Percentiles rank a stretch among this genome's conserved stretches.
phyloP scores from a whole-genome alignment of 2,113 vertebrate genomes.

The Dromaius novaehollandiae region DNA sequence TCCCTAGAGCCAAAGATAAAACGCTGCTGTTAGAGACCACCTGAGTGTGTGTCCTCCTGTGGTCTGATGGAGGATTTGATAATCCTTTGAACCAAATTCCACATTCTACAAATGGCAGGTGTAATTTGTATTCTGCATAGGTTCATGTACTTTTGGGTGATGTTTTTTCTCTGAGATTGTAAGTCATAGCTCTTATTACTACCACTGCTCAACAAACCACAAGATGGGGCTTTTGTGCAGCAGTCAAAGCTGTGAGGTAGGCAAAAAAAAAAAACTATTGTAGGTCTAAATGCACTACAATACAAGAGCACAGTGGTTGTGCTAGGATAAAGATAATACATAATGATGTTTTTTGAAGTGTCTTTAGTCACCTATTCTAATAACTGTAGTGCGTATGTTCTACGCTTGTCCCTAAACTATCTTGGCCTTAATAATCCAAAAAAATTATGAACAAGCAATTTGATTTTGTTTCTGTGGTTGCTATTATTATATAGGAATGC shows the following conservation, averaged over 20 bases:
- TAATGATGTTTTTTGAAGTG: neutral
- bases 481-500: neutral
- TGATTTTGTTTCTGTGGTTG: neutral
- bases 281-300: neutral
- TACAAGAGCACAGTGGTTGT: neutral
- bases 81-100: neutral
- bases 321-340: neutral
- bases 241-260: neutral
- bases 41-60: neutral
- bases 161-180: neutral
- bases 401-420: neutral
- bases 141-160: neutral
- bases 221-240: constrained; percentile 51
- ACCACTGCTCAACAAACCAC: constrained; percentile 29
- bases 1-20: neutral
- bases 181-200: neutral
- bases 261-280: neutral
- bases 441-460: neutral
- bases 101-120: neutral
- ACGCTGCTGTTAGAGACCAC: neutral
- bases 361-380: neutral
- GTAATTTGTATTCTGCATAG: neutral
- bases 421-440: neutral
- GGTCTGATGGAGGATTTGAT: neutral
- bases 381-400: neutral